Evolutionary conservation across 2,888 invertebrate genomes (phyloP).

Genomic region (Eledona agricola): DNA sequence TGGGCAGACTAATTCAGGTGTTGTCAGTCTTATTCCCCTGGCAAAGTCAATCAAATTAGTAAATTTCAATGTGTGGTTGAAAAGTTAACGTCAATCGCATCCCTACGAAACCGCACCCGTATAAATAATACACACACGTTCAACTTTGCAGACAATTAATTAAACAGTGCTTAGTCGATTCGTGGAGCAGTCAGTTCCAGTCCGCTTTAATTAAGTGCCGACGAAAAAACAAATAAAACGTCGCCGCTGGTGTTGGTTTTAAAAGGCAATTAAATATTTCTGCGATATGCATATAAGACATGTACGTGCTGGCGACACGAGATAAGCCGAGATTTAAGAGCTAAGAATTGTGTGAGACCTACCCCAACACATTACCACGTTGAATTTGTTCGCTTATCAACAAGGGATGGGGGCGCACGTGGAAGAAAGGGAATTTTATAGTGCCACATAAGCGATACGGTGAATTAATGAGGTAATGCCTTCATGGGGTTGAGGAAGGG

Average conservation of each 20-base stretch:
- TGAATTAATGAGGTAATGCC: slow-evolving; percentile 35
- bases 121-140: slow-evolving; percentile 42
- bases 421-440: slow-evolving; percentile 29
- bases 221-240: slow-evolving; percentile 2
- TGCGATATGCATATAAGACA: slow-evolving; percentile 39
- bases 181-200: slow-evolving; percentile 28
- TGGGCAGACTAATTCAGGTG: slow-evolving; percentile 1
- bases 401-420: background rate
- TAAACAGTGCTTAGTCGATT: slow-evolving; percentile 37
- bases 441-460: slow-evolving; percentile 28
- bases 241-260: slow-evolving; percentile 4
- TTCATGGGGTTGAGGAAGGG: slow-evolving; percentile 6
- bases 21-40: background rate
- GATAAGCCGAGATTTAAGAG: slow-evolving; percentile 46
- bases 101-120: slow-evolving; percentile 37
- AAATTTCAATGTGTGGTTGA: slow-evolving; percentile 20
- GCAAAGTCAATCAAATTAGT: slow-evolving; percentile 4
- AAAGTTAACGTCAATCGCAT: slow-evolving; percentile 29
- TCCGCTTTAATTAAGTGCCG: slow-evolving; percentile 14
- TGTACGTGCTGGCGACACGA: slow-evolving; percentile 43
- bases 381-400: slow-evolving; percentile 22
- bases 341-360: slow-evolving; percentile 41
- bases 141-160: slow-evolving; percentile 49
- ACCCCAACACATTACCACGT: slow-evolving; percentile 37
- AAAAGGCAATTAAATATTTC: slow-evolving; percentile 24